These are phyloP conservation scores for Hypothenemus hampei DNA, from an alignment of 1,140 invertebrate species.

Conservation along the genomic window DNA sequence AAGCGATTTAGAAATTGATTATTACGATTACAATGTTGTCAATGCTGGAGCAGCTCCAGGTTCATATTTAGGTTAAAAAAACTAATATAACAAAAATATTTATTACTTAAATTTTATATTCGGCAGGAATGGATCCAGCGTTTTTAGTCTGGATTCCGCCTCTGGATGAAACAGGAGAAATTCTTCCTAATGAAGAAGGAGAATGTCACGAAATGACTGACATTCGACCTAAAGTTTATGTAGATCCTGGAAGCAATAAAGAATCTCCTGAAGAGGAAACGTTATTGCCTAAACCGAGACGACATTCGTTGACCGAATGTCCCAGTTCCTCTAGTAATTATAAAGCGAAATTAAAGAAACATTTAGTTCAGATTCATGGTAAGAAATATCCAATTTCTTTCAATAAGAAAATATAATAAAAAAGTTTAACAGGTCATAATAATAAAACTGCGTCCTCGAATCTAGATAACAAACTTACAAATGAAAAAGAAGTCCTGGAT, in stretches of 20 bases:
- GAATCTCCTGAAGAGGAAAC: slow-evolving; percentile 43
- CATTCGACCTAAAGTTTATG: slow-evolving; percentile 33
- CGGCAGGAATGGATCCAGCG: slow-evolving; percentile 80
- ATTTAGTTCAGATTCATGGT: neutral
- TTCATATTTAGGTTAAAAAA: slow-evolving; percentile 44
- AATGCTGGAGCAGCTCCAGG: slow-evolving; percentile 75
- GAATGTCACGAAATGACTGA: slow-evolving; percentile 35
- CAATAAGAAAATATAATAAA: no score
- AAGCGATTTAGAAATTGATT: slow-evolving; percentile 75
- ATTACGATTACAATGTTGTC: slow-evolving; percentile 84
- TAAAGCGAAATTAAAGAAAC: slow-evolving; percentile 28
- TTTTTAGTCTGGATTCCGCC: slow-evolving; percentile 84
- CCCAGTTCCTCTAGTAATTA: slow-evolving; percentile 17
- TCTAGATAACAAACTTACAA: slow-evolving; percentile 27
- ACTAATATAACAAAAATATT: neutral
- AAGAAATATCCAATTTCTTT: neutral
- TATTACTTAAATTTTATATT: slow-evolving; percentile 21
- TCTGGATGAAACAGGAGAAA: slow-evolving; percentile 53
- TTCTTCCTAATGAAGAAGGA: slow-evolving; percentile 32
- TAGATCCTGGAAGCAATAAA: slow-evolving; percentile 42
- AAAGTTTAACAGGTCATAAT: neutral
- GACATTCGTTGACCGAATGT: slow-evolving; percentile 15
- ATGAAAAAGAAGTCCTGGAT: slow-evolving; percentile 20
- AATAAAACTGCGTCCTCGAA: neutral
- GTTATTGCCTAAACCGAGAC: slow-evolving; percentile 32